Evolutionary conservation across 2,797 vertebrate genomes (phyloP), one percentile per base, ranked within the genome.

Genomic region (Lacerta viridis): DNA sequence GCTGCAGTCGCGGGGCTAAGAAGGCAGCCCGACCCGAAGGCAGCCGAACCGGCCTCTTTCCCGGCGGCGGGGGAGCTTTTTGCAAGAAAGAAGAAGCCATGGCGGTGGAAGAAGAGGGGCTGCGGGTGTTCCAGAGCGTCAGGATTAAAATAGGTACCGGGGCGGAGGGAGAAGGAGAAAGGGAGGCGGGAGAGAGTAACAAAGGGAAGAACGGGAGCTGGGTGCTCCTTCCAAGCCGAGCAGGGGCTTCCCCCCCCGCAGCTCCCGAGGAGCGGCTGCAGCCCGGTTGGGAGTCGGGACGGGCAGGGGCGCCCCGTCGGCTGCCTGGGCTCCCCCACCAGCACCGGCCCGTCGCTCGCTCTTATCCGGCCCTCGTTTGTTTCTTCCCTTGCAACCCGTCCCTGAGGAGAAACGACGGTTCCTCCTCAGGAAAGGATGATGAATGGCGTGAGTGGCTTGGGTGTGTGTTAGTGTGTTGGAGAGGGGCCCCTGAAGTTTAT

Each of bases 101-200:
- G 99, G 98, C 98, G 97, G 98, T 99, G 93, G 98, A 99, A 96
- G 98, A 99, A 96, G 99, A 99, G 98, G 99, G 98, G 94, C 98
- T 99, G 36, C 98, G 98, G 92, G 98, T 99, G 90, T 99, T 99
- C 93, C 98, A 99, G 97, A 99, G 99, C 97, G 98, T 99, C 95
- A 98, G 97, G 98, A 99, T 99, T 95, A 99, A 99, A 97, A 99
- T 99, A 96, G 99, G 99, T 99, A 97, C 97, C 97, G 97, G 36
- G 69, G 61, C 50, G 66, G 3, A 76, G 55, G 4, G 25, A 3
- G 1, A 7, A 43, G 46, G 72, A 10, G 23, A 25, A 29, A 68
- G 76, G 33, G 50, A 66, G n/a, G 84, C 33, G 39, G 71, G 43
- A 46, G 61, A 29, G 61, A n/a, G 55, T 43, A 80, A 89, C 89